Base-by-base conservation (phyloP, 2,888 invertebrate genomes). In the Macaria notata region DNA sequence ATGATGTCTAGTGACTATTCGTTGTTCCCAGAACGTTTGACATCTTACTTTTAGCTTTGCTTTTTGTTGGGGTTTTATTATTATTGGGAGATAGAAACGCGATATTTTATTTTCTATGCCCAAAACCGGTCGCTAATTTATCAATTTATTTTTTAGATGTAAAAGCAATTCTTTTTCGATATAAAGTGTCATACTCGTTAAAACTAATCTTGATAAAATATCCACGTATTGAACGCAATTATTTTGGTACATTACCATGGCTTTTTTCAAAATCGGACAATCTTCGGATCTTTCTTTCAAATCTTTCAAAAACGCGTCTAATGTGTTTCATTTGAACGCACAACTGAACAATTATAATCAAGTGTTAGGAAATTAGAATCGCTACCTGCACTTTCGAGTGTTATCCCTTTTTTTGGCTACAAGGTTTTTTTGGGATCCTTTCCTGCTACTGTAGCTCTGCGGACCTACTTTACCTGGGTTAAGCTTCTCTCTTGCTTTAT, bases 321-420 rank as follows among this genome's bases (percentile, higher is more conserved):
- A 82, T 80, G 65, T 75, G 59, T 75, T 73, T 69, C 75, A 70
- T 74, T 73, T 79, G 74, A 72, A 71, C 65, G 79, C 78, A 74
- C 76, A 67, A 70, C 68, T 75, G 69, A 67, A 76, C 72, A 76
- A 77, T 74, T 76, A 73, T 61, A 78, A 70, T 65, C 65, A 68
- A 69, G 71, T 72, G 71, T 70, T 67, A 69, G 51, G 38, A 52
- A 54, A 59, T 59, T 59, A 55, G 65, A 70, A 59, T 54, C 63
- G 71, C 78, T 84, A 83, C 83, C 83, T 84, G 68, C 65, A 64
- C 68, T 70, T 76, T 76, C 31, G 53, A 61, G 56, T 72, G 71
- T 61, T 66, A 49, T 65, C 58, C 57, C 58, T 68, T 72, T 75
- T 77, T 72, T 73, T 61, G n/a, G 43, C 47, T 36, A 49, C 8